Conservation (phyloP, 2,888 invertebrate species). For the Lochmaea crataegi region DNA sequence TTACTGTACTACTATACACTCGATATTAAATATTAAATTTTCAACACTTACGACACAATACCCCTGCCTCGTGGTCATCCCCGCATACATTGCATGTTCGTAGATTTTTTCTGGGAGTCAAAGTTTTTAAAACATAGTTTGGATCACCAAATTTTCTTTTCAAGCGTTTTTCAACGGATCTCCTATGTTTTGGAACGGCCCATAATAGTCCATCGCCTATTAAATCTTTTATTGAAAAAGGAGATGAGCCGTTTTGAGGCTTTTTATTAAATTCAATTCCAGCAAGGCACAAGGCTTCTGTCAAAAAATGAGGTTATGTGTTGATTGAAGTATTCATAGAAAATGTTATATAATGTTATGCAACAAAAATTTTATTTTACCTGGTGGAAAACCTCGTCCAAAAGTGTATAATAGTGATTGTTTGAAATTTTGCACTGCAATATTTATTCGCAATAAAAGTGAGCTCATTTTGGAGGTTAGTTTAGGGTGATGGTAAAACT, state of each 20-base stretch:
- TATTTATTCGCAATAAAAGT: conserved; percentile 60
- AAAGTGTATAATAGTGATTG: conserved; percentile 39
- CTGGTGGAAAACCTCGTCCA: conserved; percentile 47
- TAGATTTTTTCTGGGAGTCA: conserved; percentile 78
- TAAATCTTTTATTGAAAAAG: conserved; percentile 71
- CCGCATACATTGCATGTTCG: conserved; percentile 86
- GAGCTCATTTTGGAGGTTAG: conserved; percentile 47
- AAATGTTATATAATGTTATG: conserved; percentile 43
- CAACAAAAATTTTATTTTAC: conserved; percentile 47
- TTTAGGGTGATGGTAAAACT: conserved; percentile 44
- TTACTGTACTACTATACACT: too few relatives aligned
- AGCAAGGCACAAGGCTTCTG: conserved; percentile 58
- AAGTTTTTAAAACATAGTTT: conserved; percentile 76
- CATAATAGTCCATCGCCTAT: conserved; percentile 81
- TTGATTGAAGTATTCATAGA: conserved; percentile 22
- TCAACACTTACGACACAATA: conserved; percentile 80
- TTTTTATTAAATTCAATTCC: conserved; percentile 48
- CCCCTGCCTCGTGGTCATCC: conserved; percentile 80
- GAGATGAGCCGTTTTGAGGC: conserved; percentile 33
- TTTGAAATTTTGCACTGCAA: conserved; percentile 49
- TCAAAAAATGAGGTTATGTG: conserved; percentile 54
- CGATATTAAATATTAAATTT: neutral
- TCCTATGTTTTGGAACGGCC: conserved; percentile 84
- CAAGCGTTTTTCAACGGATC: conserved; percentile 79
- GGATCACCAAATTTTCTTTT: conserved; percentile 80